Percentiles rank a stretch among this genome's conserved stretches.
Evolutionary conservation across 2,888 invertebrate species (phyloP).

Genomic region (Drosophila prolongata): DNA sequence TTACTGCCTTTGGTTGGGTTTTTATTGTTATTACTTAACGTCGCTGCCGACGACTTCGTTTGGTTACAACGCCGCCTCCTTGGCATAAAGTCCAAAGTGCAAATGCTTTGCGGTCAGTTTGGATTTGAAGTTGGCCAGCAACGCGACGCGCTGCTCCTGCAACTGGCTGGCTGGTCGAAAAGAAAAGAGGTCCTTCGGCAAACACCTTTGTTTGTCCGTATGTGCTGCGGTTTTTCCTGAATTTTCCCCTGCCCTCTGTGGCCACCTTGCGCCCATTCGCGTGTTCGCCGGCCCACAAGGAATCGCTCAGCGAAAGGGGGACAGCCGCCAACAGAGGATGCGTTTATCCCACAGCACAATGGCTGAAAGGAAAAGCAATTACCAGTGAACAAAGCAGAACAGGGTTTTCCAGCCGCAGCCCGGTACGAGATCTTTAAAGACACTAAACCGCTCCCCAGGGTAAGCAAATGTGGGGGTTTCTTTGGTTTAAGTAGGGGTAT

Average conservation of each 20-base stretch:
- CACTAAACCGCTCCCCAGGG: slow-evolving; percentile 24
- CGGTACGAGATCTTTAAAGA: slow-evolving; percentile 31
- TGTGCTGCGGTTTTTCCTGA: slow-evolving; percentile 29
- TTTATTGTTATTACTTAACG: slow-evolving; percentile 77
- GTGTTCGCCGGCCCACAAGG: slow-evolving; percentile 12
- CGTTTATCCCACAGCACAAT: slow-evolving; percentile 39
- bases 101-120: slow-evolving; percentile 82
- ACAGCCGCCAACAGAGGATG: slow-evolving; percentile 9
- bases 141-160: slow-evolving; percentile 61
- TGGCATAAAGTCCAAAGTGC: slow-evolving; percentile 76
- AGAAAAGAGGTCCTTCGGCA: background rate
- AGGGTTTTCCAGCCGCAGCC: slow-evolving; percentile 11
- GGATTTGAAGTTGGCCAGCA: slow-evolving; percentile 74
- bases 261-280: slow-evolving; percentile 32
- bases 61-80: slow-evolving; percentile 32
- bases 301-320: slow-evolving; percentile 21
- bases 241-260: slow-evolving; percentile 16
- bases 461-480: slow-evolving; percentile 19
- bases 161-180: background rate
- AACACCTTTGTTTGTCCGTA: slow-evolving; percentile 23
- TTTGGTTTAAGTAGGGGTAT: background rate
- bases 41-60: slow-evolving; percentile 50
- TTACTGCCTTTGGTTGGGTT: slow-evolving; percentile 62
- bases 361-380: slow-evolving; percentile 49
- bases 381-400: slow-evolving; percentile 40